phyloP scores from a whole-genome alignment of 2,888 invertebrate genomes.

The Troides helena region DNA sequence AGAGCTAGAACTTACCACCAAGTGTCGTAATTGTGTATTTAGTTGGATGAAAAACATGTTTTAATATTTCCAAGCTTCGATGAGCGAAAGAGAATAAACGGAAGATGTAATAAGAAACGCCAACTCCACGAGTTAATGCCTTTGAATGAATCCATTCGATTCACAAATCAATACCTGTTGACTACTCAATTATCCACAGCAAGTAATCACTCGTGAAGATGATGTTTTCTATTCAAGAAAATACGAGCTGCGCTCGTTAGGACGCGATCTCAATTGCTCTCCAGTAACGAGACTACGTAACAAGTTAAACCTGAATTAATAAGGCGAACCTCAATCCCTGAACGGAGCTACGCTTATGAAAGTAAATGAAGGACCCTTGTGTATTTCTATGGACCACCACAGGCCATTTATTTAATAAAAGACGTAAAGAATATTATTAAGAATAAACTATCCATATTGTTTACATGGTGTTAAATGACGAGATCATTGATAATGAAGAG shows the following conservation, averaged over 20 bases:
- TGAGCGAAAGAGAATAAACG: too few relatives aligned
- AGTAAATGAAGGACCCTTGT: conserved; percentile 9
- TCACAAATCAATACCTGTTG: neutral
- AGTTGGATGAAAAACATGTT: too few relatives aligned
- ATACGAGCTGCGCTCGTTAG: conserved; percentile 7
- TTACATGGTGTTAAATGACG: too few relatives aligned
- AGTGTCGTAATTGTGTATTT: too few relatives aligned
- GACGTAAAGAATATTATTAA: too few relatives aligned
- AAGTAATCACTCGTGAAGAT: conserved; percentile 1
- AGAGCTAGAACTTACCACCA: too few relatives aligned
- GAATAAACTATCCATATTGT: too few relatives aligned
- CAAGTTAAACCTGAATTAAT: conserved; percentile 21
- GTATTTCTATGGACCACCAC: conserved; percentile 6
- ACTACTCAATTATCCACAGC: neutral
- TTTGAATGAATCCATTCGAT: neutral
- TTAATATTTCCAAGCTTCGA: too few relatives aligned
- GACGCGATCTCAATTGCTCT: conserved; percentile 10
- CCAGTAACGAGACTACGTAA: conserved; percentile 14
- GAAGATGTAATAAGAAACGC: too few relatives aligned
- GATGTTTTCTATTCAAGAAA: conserved; percentile 12
- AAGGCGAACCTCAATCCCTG: conserved; percentile 5
- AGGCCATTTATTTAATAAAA: too few relatives aligned
- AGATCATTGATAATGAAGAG: too few relatives aligned
- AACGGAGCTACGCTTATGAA: neutral
- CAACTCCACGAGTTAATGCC: too few relatives aligned